Conservation (phyloP, 2,113 vertebrate species). For the Aldabrachelys gigantea region DNA sequence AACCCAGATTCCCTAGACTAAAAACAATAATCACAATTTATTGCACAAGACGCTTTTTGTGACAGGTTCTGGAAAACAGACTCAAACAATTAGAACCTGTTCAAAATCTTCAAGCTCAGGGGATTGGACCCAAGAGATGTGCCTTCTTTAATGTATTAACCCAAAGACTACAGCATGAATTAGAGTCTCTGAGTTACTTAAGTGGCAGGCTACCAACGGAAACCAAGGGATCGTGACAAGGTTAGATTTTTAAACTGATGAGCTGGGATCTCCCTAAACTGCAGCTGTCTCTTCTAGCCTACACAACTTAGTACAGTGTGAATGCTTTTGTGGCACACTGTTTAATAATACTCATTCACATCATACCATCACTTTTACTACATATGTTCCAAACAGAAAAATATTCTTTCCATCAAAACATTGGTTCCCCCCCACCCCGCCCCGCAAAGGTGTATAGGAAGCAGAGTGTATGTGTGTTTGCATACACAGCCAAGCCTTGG, state of each 20-base stretch:
- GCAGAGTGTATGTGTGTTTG: neutral
- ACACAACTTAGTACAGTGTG: neutral
- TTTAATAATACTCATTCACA: neutral
- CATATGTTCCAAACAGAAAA: neutral
- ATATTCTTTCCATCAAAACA: neutral
- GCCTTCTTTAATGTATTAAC: neutral
- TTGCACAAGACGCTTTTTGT: neutral
- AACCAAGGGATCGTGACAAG: neutral
- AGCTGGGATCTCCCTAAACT: neutral
- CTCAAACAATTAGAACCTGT: neutral
- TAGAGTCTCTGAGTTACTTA: neutral
- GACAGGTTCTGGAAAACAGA: neutral
- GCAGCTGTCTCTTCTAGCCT: neutral
- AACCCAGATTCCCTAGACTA: neutral
- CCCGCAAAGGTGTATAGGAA: neutral
- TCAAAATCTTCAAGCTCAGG: constrained; percentile 10
- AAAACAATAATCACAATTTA: neutral
- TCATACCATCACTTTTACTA: neutral
- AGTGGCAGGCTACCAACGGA: neutral
- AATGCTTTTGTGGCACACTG: neutral
- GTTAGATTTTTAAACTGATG: neutral
- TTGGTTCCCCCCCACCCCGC: neutral
- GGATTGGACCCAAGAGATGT: neutral
- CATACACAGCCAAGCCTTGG: neutral
- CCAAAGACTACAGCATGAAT: neutral